Conservation (phyloP, 2,113 vertebrate genomes). For the Heterotis niloticus region DNA sequence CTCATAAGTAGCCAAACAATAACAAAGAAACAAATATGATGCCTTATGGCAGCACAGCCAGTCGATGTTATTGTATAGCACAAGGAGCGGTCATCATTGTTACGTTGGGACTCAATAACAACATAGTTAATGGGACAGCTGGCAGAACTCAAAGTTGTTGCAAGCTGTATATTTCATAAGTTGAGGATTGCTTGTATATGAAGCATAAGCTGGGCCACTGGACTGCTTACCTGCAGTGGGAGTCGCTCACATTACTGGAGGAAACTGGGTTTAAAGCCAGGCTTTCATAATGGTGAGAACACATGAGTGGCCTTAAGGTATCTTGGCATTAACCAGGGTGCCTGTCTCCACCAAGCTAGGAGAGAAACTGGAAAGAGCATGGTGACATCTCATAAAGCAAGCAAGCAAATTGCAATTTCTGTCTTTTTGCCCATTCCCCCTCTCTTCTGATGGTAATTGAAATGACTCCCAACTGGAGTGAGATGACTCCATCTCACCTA, state of each 20-base stretch:
- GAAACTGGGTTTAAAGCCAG: not conserved
- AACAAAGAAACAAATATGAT: too few relatives aligned
- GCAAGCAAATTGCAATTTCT: not conserved
- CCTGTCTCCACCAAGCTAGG: not conserved
- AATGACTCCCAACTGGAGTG: constrained; percentile 28
- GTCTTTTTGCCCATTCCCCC: not conserved
- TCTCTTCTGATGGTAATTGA: constrained; percentile 31
- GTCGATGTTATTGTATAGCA: too few relatives aligned
- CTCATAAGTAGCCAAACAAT: too few relatives aligned
- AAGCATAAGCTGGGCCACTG: too few relatives aligned
- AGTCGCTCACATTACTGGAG: not conserved
- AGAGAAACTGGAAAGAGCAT: not conserved
- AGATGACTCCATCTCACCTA: constrained; percentile 6
- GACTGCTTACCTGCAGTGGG: not conserved
- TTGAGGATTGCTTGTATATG: too few relatives aligned
- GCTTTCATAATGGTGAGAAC: not conserved
- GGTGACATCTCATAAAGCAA: not conserved
- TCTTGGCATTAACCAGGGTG: not conserved
- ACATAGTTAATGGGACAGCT: too few relatives aligned
- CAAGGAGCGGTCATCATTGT: too few relatives aligned
- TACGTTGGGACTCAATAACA: too few relatives aligned
- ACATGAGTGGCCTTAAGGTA: not conserved
- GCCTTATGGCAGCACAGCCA: too few relatives aligned
- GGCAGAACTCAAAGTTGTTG: too few relatives aligned
- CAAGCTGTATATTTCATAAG: too few relatives aligned